These are phyloP conservation scores for Agraylea sexmaculata DNA, from an alignment of 1,140 invertebrate genomes.

Conservation along the genomic window DNA sequence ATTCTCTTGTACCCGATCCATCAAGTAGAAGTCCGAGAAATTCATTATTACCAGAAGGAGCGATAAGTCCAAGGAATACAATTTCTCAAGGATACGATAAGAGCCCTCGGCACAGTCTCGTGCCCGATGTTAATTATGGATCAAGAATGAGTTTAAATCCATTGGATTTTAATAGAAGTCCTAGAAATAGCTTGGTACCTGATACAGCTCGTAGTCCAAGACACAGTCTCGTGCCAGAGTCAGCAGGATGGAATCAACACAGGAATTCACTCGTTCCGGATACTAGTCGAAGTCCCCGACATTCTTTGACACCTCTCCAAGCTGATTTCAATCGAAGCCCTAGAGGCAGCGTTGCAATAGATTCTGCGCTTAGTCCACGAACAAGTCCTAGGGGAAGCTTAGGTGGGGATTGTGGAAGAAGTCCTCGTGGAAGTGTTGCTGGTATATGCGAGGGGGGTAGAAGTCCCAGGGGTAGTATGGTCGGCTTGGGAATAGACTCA, in stretches of 20 bases:
- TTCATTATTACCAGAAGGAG: conserved; percentile 44
- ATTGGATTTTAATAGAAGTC: conserved; percentile 48
- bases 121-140: conserved; percentile 40
- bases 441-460: conserved; percentile 35
- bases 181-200: conserved; percentile 50
- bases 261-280: conserved; percentile 36
- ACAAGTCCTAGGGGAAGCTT: conserved; percentile 41
- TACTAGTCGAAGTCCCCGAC: conserved; percentile 43
- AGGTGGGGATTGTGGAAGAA: no score
- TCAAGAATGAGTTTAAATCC: conserved; percentile 44
- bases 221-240: conserved; percentile 47
- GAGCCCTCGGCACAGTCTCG: conserved; percentile 48
- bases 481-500: conserved; percentile 33
- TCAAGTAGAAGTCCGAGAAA: conserved; percentile 41
- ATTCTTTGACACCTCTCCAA: conserved; percentile 41
- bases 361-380: conserved; percentile 22
- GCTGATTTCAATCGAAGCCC: conserved; percentile 43
- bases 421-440: conserved; percentile 31
- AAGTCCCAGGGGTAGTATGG: conserved; percentile 50
- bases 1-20: conserved; percentile 47
- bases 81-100: conserved; percentile 35
- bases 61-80: conserved; percentile 35
- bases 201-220: conserved; percentile 42
- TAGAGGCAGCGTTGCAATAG: conserved; percentile 45
- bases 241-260: conserved; percentile 37